phyloP scores from a whole-genome alignment of 2,797 vertebrate species.

The Cyprinodon diabolis region DNA sequence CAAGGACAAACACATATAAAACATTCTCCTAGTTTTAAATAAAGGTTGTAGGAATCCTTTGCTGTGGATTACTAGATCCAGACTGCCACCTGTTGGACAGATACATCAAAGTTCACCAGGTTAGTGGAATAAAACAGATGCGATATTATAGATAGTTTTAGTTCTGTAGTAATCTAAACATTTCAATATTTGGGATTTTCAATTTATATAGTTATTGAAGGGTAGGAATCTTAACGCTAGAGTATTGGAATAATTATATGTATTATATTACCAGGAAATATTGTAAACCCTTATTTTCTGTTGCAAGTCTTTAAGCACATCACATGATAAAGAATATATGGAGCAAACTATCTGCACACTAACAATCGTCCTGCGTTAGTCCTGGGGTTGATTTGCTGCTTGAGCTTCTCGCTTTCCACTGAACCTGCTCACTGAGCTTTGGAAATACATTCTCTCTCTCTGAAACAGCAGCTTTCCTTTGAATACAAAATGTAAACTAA shows the following conservation, averaged over 20 bases:
- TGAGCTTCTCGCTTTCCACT: background rate
- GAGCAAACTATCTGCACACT: background rate
- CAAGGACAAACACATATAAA: background rate
- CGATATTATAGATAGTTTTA: background rate
- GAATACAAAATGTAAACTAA: background rate
- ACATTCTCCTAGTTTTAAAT: constrained; percentile 7
- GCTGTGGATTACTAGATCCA: constrained; percentile 64
- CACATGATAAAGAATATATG: background rate
- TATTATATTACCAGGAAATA: background rate
- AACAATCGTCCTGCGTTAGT: background rate
- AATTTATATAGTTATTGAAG: background rate
- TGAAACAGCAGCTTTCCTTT: constrained; percentile 3
- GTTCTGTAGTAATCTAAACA: background rate
- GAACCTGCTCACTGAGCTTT: background rate
- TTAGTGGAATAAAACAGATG: background rate
- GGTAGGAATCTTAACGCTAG: background rate
- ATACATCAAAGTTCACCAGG: constrained; percentile 13
- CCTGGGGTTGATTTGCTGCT: background rate
- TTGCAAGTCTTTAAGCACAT: background rate
- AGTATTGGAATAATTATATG: background rate
- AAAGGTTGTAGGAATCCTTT: background rate
- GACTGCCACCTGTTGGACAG: constrained; percentile 83
- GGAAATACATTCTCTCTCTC: background rate
- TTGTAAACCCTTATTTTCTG: background rate
- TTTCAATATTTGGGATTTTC: background rate